Evolutionary conservation across 2,888 invertebrate species (phyloP), one percentile per base, ranked within the genome.

Genomic region (Meganola albula): DNA sequence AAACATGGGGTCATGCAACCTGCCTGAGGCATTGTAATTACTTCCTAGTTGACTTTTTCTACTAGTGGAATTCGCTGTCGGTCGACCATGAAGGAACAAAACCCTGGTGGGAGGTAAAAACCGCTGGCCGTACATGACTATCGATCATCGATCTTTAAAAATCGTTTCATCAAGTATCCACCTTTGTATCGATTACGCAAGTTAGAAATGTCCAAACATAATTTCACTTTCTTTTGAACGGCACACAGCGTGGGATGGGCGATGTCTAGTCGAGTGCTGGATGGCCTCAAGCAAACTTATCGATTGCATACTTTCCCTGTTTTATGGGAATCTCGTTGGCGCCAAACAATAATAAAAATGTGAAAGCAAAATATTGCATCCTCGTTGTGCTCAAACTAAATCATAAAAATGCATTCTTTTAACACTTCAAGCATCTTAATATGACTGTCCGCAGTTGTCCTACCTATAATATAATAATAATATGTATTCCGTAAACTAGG

Each of bases 141-240:
- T 20, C n/a, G 10, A 35, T 26, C 25, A 28, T n/a, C n/a, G n/a
- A n/a, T n/a, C n/a, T n/a, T n/a, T n/a, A 28, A 40, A 31, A 48
- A 16, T 7, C 24, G 13, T 23, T 42, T 32, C 31, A 30, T 29
- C 18, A 24, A 35, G 37, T 34, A 29, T 48, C 38, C 33, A 40
- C 46, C 38, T 24, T 25, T 37, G 31, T 31, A 42, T 28, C 23
- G 16, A 22, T 52, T 53, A 31, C 29, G 47, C 38, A 49, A 45
- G 34, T 24, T 27, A 48, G 45, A 61, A 43, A 62, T 51, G 53
- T 55, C 55, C 46, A 58, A 60, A 58, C 53, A 58, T 55, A 71
- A 68, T 78, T 79, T 83, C 79, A 79, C 83, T 83, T 83, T 82
- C 82, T 69, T 74, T 71, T 55, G 59, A n/a, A n/a, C n/a, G n/a